phyloP scores from a whole-genome alignment of 2,113 vertebrate genomes.

The Psilopogon haemacephalus region DNA sequence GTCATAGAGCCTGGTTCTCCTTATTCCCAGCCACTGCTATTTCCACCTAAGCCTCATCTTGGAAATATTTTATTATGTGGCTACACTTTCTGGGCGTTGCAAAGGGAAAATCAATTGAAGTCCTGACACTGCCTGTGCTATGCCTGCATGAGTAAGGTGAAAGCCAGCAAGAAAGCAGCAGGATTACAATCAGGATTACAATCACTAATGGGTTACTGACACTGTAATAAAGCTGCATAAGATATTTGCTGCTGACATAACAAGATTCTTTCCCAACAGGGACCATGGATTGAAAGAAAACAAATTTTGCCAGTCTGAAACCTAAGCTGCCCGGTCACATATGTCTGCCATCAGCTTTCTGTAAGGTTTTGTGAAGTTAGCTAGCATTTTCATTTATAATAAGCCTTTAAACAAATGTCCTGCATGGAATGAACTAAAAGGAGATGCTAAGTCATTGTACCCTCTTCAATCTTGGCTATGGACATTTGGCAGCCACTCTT shows the following conservation, averaged over 20 bases:
- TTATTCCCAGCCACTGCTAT: background rate
- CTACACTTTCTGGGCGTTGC: background rate
- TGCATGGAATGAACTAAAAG: background rate
- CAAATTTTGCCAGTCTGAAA: background rate
- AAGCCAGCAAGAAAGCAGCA: slow-evolving; percentile 10
- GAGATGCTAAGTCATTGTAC: background rate
- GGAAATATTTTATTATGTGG: background rate
- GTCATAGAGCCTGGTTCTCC: background rate
- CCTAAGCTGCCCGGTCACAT: background rate
- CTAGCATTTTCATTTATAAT: background rate
- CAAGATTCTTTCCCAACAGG: background rate
- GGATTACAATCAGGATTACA: background rate
- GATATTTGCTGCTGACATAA: slow-evolving; percentile 9
- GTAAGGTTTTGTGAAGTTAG: background rate
- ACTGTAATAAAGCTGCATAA: background rate
- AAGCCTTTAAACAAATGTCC: background rate
- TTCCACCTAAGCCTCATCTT: background rate
- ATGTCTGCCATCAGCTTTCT: background rate
- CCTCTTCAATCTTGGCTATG: background rate
- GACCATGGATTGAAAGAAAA: background rate
- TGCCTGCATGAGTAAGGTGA: background rate
- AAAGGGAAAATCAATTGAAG: background rate
- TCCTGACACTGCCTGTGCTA: background rate
- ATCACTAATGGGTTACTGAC: slow-evolving; percentile 15
- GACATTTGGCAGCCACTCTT: background rate